Conservation (phyloP, 2,797 vertebrate genomes). For the Liasis olivaceus region DNA sequence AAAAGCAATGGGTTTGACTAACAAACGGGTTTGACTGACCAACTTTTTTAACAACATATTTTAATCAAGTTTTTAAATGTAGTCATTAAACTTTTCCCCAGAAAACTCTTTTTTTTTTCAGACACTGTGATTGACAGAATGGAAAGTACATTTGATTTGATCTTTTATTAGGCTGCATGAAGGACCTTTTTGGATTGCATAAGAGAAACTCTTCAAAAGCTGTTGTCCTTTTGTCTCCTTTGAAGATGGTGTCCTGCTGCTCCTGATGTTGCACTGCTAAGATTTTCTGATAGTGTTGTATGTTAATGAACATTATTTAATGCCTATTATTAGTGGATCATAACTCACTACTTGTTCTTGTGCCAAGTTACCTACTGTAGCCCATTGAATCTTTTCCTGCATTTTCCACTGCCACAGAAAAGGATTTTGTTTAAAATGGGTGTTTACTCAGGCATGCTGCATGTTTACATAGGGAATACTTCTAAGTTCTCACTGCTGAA, state of each 20-base stretch:
- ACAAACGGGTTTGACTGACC: conserved; percentile 64
- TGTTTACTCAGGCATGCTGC: conserved; percentile 65
- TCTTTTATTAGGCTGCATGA: conserved; percentile 63
- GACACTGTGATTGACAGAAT: conserved; percentile 35
- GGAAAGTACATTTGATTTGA: conserved; percentile 46
- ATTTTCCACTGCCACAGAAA: conserved; percentile 38
- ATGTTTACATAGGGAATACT: conserved; percentile 57
- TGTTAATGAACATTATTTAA: conserved; percentile 60
- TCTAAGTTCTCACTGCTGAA: conserved; percentile 20
- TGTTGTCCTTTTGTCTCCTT: conserved; percentile 40
- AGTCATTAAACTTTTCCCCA: conserved; percentile 40
- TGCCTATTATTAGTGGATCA: conserved; percentile 58
- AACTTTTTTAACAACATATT: conserved; percentile 12
- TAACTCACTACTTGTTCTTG: conserved; percentile 52
- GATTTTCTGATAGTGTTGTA: conserved; percentile 43
- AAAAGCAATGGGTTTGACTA: conserved; percentile 46
- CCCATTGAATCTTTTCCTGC: conserved; percentile 32
- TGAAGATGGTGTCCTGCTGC: conserved; percentile 50
- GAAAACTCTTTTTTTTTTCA: conserved; percentile 20
- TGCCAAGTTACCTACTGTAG: conserved; percentile 70
- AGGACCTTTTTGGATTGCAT: conserved; percentile 64
- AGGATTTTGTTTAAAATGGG: conserved; percentile 47
- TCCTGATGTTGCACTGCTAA: conserved; percentile 55
- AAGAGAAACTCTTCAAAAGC: conserved; percentile 43
- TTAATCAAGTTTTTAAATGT: conserved; percentile 27